Conservation (phyloP, 2,113 vertebrate genomes). For the Spea bombifrons region DNA sequence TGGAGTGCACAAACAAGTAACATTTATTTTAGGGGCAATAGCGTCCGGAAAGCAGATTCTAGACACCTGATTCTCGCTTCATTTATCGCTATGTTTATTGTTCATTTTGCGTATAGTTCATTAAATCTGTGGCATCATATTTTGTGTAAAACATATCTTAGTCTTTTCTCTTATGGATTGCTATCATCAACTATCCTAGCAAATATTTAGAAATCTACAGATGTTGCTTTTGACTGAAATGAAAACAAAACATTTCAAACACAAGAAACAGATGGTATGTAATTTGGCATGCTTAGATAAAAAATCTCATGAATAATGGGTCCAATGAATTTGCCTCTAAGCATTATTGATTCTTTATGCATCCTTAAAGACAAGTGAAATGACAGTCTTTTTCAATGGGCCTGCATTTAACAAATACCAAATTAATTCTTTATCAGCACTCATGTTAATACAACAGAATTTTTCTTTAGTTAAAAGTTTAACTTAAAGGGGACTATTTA, state of each 20-base stretch:
- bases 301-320: conserved; percentile 34
- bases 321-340: conserved; percentile 12
- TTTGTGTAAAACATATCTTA: conserved; percentile 8
- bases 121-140: conserved; percentile 10
- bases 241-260: conserved; percentile 44
- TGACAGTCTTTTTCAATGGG: not conserved
- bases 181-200: conserved; percentile 18
- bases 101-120: not conserved
- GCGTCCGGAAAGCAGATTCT: too few relatives aligned
- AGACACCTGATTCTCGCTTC: too few relatives aligned
- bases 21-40: too few relatives aligned
- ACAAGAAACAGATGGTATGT: conserved; percentile 45
- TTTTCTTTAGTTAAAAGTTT: too few relatives aligned
- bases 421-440: too few relatives aligned
- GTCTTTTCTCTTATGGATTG: conserved; percentile 28
- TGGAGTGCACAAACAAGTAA: too few relatives aligned
- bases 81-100: not conserved
- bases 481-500: too few relatives aligned
- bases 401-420: not conserved
- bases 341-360: conserved; percentile 25
- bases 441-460: too few relatives aligned
- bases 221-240: conserved; percentile 45
- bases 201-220: conserved; percentile 47
- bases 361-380: conserved; percentile 7
- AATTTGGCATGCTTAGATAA: conserved; percentile 28